Conservation (phyloP, 2,888 invertebrate genomes). For the Drosophila siamana region DNA sequence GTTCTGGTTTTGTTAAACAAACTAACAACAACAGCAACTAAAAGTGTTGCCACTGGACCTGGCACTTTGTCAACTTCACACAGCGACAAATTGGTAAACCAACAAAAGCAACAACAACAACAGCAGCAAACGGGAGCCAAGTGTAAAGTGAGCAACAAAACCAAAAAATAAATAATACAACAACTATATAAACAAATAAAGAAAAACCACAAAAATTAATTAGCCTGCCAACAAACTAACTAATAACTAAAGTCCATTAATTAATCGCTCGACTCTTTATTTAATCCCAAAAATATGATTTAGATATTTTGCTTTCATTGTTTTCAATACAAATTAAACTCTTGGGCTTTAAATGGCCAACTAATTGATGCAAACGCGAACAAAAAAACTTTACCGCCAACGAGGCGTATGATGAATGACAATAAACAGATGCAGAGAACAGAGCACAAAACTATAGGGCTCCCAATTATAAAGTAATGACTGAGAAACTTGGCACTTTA, state of each 20-base stretch:
- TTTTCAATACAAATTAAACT: conserved; percentile 10
- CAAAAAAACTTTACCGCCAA: conserved; percentile 1
- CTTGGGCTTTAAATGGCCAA: conserved; percentile 14
- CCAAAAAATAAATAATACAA: conserved; percentile 17
- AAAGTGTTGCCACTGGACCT: conserved; percentile 49
- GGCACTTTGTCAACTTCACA: conserved; percentile 67
- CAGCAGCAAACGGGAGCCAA: conserved; percentile 25
- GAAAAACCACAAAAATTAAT: conserved; percentile 76
- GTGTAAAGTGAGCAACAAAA: conserved; percentile 53
- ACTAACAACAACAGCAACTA: conserved; percentile 44
- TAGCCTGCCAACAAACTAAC: conserved; percentile 52
- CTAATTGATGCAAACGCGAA: conserved; percentile 21
- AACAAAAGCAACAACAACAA: conserved; percentile 32
- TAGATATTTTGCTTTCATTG: conserved; percentile 15
- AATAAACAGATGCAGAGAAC: neutral
- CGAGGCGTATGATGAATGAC: conserved; percentile 21
- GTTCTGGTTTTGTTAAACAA: conserved; percentile 59
- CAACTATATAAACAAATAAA: conserved; percentile 48
- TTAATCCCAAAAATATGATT: conserved; percentile 21
- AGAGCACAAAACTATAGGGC: neutral
- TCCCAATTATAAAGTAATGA: neutral
- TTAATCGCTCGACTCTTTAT: conserved; percentile 51
- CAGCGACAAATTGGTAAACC: conserved; percentile 58
- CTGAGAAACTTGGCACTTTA: conserved; percentile 1
- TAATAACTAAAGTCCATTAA: conserved; percentile 65